A percentile compares a stretch with the other conserved stretches of the same genome.
Evolutionary conservation across 2,113 vertebrate genomes (phyloP).

Genomic region (Albula glossodonta): DNA sequence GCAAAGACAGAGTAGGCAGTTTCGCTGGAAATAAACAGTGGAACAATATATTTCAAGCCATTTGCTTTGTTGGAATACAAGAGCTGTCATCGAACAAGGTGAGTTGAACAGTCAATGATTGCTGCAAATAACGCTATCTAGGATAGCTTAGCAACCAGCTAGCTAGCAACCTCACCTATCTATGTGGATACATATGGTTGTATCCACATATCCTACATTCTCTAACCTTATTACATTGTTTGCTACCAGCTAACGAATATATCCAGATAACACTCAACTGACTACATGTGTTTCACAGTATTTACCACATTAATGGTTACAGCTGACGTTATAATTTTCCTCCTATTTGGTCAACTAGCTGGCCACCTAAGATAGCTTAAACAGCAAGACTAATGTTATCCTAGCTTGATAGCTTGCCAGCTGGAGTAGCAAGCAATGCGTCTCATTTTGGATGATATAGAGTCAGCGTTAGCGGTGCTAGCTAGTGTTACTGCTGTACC

Average conservation of each 20-base stretch:
- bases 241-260: slow-evolving; percentile 12
- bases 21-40: slow-evolving; percentile 50
- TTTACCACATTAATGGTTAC: background rate
- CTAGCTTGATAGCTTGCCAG: background rate
- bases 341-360: background rate
- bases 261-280: background rate
- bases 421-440: slow-evolving; percentile 6
- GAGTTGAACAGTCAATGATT: slow-evolving; percentile 29
- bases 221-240: background rate
- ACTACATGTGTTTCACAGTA: background rate
- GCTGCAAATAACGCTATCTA: slow-evolving; percentile 3
- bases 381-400: background rate
- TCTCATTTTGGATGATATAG: background rate
- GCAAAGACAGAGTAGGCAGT: slow-evolving; percentile 39
- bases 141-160: slow-evolving; percentile 39
- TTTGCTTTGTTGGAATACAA: slow-evolving; percentile 55
- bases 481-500: background rate
- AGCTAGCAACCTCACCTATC: slow-evolving; percentile 48
- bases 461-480: background rate
- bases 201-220: no score
- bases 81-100: slow-evolving; percentile 53
- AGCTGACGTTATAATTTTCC: background rate
- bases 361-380: background rate
- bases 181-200: background rate
- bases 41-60: slow-evolving; percentile 33